Evolutionary conservation across 2,888 invertebrate genomes (phyloP), one percentile per base, ranked within the genome.

Genomic region (Oconnorella tubifera): DNA sequence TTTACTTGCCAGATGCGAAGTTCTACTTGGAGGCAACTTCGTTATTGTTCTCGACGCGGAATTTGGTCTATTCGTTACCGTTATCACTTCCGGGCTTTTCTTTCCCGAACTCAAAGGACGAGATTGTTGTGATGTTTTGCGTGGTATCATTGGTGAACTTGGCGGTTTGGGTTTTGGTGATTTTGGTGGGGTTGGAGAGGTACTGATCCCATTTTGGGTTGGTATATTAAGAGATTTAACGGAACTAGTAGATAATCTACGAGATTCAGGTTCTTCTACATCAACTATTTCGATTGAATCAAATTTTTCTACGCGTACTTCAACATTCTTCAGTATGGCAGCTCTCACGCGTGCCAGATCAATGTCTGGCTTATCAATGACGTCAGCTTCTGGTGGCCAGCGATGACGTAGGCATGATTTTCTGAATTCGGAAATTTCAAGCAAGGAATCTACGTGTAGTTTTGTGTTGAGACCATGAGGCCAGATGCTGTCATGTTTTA

Each of bases 401-500:
- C 56, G 57, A 48, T 73, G 71, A 3, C 73, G 66, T 6, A 71
- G 25, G 50, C 71, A 71, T 0, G 72, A 71, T 53, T 68, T 67
- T 19, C 73, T 63, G 61, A 73, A 73, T 55, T 73, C 71, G n/a
- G 68, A 67, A 32, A 73, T 66, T 51, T 73, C 73, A 6, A 73
- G 63, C 29, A 70, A 56, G 10, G 70, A 68, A 56, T 70, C 63
- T 33, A 72, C 68, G 56, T 66, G 62, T 10, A 73, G 63, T n/a
- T 62, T 55, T 60, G 64, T 61, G 68, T 73, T 73, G 40, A 73
- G 66, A 2, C 73, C 73, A 55, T 72, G 71, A 2, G 73, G 73
- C 73, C 73, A 73, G 48, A 73, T 68, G 40, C 66, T 64, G 59
- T 73, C 73, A 53, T 73, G 72, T 56, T 69, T 70, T 59, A 73